Evolutionary conservation across 2,888 invertebrate genomes (phyloP), one percentile per base, ranked within the genome.

Genomic region (Agrotis exclamationis): DNA sequence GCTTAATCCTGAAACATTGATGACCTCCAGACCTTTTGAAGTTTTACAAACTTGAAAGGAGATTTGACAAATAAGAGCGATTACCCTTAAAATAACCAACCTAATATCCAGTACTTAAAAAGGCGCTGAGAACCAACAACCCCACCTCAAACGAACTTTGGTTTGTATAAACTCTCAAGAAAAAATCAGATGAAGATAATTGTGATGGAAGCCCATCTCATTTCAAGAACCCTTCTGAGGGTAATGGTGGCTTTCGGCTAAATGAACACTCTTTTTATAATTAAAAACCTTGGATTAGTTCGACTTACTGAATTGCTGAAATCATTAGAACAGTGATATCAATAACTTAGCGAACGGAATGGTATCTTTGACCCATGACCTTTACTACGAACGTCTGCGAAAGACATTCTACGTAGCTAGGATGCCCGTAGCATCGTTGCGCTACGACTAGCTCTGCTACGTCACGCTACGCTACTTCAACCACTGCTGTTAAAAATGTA

Each of bases 281-380:
- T 62, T 39, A 45, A 64, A 56, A 63, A n/a, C 48, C 57, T 58
- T 39, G 11, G 48, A 58, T 54, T 74, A 80, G 58, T 53, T 63
- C 18, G 4, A 58, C 33, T 57, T 56, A 24, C 53, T 63, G 44
- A 63, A 28, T 79, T 63, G 57, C 33, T 57, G 28, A 59, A 79
- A 63, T 79, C 79, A 62, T 74, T 48, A 33, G 20, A 33, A 39
- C 33, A 58, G 53, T 58, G 22, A 28, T 58, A 59, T 63, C 22
- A 16, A 74, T 39, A 79, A 74, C 58, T 80, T 80, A 58, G 44
- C 74, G 18, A 63, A 33, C 20, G 48, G 13, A 63, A 74, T 80
- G 64, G 64, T 47, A 58, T 74, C 80, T 74, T 79, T 75, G 64
- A 80, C 57, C 74, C 58, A 20, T 74, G 80, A 63, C 74, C 80